Evolutionary conservation across 1,140 invertebrate genomes (phyloP).

Genomic region (Drosophila pachea): DNA sequence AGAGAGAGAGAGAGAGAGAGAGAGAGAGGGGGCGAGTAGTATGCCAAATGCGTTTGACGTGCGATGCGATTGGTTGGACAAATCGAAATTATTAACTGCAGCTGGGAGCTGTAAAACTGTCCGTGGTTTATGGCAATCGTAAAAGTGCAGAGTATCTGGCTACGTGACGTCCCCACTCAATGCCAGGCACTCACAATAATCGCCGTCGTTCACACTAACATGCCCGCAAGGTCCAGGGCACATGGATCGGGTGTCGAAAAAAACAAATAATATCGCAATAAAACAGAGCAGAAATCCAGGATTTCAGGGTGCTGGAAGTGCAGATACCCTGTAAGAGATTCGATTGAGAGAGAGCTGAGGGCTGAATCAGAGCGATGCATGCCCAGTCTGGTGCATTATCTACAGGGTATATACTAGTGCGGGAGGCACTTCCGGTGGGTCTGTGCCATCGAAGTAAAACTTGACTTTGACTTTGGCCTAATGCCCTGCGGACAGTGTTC

Average conservation of each 20-base stretch:
- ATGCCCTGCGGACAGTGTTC: constrained; percentile 31
- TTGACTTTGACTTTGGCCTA: constrained; percentile 37
- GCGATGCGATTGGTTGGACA: constrained; percentile 28
- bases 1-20: not conserved
- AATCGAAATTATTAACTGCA: constrained; percentile 74
- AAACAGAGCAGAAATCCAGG: constrained; percentile 31
- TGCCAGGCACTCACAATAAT: constrained; percentile 32
- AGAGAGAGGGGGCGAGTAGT: not conserved
- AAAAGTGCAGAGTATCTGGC: constrained; percentile 31
- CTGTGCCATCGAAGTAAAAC: not conserved
- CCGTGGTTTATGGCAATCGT: constrained; percentile 20
- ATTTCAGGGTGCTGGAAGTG: not conserved
- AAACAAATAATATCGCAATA: constrained; percentile 42
- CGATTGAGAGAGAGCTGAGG: too few species aligned
- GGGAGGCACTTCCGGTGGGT: constrained; percentile 30
- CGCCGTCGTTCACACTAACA: constrained; percentile 43
- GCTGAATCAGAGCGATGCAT: too few species aligned
- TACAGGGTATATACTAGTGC: constrained; percentile 10
- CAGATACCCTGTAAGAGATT: not conserved
- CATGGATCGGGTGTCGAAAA: constrained; percentile 52
- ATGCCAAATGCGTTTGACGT: constrained; percentile 27
- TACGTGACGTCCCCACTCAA: constrained; percentile 26
- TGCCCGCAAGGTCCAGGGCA: constrained; percentile 21
- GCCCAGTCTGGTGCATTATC: too few species aligned
- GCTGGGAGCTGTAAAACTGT: constrained; percentile 33